Percentiles rank a stretch among this genome's conserved stretches.
Evolutionary conservation across 2,113 vertebrate genomes (phyloP).

Genomic region (Stictonetta naevosa): DNA sequence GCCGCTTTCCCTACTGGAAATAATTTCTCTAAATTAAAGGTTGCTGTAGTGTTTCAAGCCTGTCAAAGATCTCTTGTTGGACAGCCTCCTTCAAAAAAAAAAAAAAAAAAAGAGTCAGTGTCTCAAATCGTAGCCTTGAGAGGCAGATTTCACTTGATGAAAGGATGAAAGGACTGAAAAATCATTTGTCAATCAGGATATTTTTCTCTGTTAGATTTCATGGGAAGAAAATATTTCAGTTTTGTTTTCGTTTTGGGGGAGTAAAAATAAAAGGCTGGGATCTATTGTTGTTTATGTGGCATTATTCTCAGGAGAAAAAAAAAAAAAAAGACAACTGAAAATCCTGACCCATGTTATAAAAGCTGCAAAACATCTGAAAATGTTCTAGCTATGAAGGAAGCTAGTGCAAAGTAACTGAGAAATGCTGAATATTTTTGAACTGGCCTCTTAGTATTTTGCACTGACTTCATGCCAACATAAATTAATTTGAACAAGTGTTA

Average conservation of each 20-base stretch:
- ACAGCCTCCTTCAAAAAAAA: not conserved
- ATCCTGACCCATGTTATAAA: not conserved
- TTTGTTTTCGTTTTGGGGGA: not conserved
- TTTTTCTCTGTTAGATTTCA: slow-evolving; percentile 19
- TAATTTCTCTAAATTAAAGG: slow-evolving; percentile 87
- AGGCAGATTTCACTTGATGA: slow-evolving; percentile 46
- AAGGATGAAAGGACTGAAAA: slow-evolving; percentile 62
- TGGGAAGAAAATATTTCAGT: slow-evolving; percentile 16
- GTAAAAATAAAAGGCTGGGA: not conserved
- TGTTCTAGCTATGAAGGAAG: not conserved
- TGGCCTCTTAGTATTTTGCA: too few species aligned
- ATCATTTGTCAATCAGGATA: slow-evolving; percentile 37
- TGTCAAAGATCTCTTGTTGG: slow-evolving; percentile 76
- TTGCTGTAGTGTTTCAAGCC: slow-evolving; percentile 80
- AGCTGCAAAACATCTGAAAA: not conserved
- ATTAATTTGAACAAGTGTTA: not conserved
- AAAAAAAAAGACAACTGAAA: not conserved
- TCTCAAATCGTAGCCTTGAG: slow-evolving; percentile 48
- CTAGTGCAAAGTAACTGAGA: not conserved
- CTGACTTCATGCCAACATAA: not conserved
- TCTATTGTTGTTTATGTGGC: not conserved
- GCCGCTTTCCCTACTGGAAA: slow-evolving; percentile 83
- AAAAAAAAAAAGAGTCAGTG: not conserved
- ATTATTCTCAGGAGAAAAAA: not conserved
- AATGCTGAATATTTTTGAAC: not conserved